Percentiles rank a stretch among this genome's conserved stretches.
Conservation (phyloP, 2,797 vertebrate genomes). For the Gila robusta region DNA sequence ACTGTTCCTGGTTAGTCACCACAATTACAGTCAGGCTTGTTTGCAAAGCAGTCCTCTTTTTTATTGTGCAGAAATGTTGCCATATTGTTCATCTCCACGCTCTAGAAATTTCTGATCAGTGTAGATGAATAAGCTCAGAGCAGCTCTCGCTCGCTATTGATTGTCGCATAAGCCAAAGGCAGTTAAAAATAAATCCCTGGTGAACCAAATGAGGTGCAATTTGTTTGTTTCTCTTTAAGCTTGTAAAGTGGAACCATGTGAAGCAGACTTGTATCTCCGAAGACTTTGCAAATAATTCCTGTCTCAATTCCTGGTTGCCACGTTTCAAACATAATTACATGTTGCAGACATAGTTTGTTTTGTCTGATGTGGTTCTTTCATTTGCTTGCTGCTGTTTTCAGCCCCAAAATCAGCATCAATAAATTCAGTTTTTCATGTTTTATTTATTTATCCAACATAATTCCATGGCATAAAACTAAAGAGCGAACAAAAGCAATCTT, state of each 20-base stretch:
- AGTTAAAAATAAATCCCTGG: slow-evolving; percentile 78
- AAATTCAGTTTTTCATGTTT: slow-evolving; percentile 63
- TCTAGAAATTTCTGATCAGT: slow-evolving; percentile 48
- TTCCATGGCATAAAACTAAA: slow-evolving; percentile 62
- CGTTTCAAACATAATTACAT: slow-evolving; percentile 81
- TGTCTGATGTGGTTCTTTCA: slow-evolving; percentile 76
- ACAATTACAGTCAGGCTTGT: background rate
- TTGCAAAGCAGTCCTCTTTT: slow-evolving; percentile 34
- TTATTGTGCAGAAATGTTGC: slow-evolving; percentile 29
- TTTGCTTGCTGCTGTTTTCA: slow-evolving; percentile 63
- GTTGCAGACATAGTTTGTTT: slow-evolving; percentile 73
- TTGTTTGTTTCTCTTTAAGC: slow-evolving; percentile 84
- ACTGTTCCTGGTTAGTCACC: slow-evolving; percentile 50
- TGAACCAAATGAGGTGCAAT: slow-evolving; percentile 82
- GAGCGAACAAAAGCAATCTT: slow-evolving; percentile 53
- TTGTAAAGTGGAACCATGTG: slow-evolving; percentile 84
- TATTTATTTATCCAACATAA: slow-evolving; percentile 66
- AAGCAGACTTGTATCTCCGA: slow-evolving; percentile 74
- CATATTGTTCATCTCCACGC: slow-evolving; percentile 30
- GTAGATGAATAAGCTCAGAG: slow-evolving; percentile 71
- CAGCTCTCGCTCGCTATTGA: slow-evolving; percentile 74
- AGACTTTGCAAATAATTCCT: slow-evolving; percentile 74
- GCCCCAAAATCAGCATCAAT: slow-evolving; percentile 65
- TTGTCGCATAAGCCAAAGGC: slow-evolving; percentile 76
- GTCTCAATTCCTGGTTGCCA: slow-evolving; percentile 74